Base-by-base conservation (phyloP, 2,888 invertebrate genomes). In the Thumatha senex region DNA sequence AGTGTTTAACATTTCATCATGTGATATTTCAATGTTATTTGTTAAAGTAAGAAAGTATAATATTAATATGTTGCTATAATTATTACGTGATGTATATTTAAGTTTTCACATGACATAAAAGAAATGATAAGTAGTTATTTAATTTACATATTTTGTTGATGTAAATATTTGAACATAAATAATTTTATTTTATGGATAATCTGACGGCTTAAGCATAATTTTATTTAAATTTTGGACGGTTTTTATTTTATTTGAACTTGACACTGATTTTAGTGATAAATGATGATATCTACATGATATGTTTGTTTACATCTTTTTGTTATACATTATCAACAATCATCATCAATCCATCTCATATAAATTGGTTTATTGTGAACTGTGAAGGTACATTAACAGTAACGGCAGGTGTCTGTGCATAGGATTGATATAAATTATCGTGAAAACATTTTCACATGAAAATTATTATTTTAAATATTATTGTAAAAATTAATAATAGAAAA, bases 11-110 rank as follows among this genome's bases (percentile, higher is more conserved):
- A 82, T 84, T 85, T 87, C 81, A 81, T 85, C 73, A 88, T 91
- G 90, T 91, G 90, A 91, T 91, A 91, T 90, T 87, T 85, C 74
- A 82, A 89, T 89, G 89, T 90, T 90, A 89, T 90, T 78, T 88
- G 89, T 89, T 90, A 85, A 81, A 77, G 84, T 86, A 87, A 31
- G 11, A 81, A 79, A 83, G 80, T 72, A 78, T 73, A 81, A 78
- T 75, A 76, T 67, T 75, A 73, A 75, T 79, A 77, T 76, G 81
- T 84, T 86, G 78, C 75, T 73, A 80, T 81, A 74, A 70, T 78
- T 72, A 73, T 73, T 78, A 81, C 72, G 75, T 72, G 74, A 74
- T 84, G 69, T 78, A 71, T 67, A 77, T 63, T 73, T 84, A 82
- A 81, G 84, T 82, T 84, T 74, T 74, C 67, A 80, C 87, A 89